These are phyloP conservation scores for Ormia ochracea DNA, from an alignment of 2,888 invertebrate genomes.

Conservation along the genomic window DNA sequence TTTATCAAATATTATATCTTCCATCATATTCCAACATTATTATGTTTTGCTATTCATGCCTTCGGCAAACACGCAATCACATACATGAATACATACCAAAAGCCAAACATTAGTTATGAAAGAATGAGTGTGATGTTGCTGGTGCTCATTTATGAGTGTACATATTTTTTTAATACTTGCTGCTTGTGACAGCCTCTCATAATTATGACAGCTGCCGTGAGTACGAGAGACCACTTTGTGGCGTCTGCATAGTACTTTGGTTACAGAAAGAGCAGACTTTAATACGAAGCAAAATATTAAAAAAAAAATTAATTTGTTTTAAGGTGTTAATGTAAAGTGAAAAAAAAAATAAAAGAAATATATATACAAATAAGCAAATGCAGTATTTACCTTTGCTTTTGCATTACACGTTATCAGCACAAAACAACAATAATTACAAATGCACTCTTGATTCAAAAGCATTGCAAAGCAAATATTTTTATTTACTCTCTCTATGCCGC, in stretches of 20 bases:
- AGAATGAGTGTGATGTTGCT: not conserved
- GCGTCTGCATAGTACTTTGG: not conserved
- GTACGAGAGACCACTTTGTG: not conserved
- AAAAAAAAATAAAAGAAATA: too few species aligned
- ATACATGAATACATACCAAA: not conserved
- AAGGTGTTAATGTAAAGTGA: too few species aligned
- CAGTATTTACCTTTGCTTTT: not conserved
- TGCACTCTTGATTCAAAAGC: not conserved
- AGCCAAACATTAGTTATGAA: not conserved
- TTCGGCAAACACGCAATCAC: not conserved
- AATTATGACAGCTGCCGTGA: conserved; percentile 66
- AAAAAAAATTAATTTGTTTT: not conserved
- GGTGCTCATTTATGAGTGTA: conserved; percentile 45
- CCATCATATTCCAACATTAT: conserved; percentile 71
- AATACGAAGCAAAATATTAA: not conserved
- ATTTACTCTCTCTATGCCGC: not conserved
- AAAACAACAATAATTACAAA: not conserved
- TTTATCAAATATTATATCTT: conserved; percentile 70
- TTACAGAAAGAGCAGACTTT: not conserved
- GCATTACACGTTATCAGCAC: conserved; percentile 17
- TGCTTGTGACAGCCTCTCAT: conserved; percentile 73
- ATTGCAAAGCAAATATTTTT: not conserved
- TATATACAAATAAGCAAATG: too few species aligned
- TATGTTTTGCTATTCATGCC: conserved; percentile 23
- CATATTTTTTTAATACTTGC: not conserved